Evolutionary conservation across 2,888 invertebrate species (phyloP), one percentile per base, ranked within the genome.

Genomic region (Tenthredo mesomela): DNA sequence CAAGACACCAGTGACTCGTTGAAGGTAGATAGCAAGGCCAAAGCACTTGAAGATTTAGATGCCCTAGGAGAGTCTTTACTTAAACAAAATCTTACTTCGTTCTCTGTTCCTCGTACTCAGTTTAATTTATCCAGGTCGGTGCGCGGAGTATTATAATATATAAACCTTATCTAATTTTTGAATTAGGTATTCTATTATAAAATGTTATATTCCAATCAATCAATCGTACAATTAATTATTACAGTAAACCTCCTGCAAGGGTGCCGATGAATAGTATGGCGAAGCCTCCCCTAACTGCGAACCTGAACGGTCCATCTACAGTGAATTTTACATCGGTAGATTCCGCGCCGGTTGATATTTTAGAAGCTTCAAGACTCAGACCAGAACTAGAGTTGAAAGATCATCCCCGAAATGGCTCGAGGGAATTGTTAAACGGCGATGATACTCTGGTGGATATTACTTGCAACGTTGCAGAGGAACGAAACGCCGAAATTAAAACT

Each of bases 1-100:
- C 90, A 90, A 87, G 54, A 84, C 33, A 70, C 86, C n/a, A 88
- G 82, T 75, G 85, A 86, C 29, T 65, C 88, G 12, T 86, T 87
- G 40, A 92, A 92, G 85, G 90, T 93, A 86, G 92, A 93, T 61
- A 92, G 92, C 86, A 94, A 94, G 90, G 89, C 93, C 37, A 95
- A 94, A 91, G 97, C 96, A 10, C 94, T 97, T 92, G 96, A 96
- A 90, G 97, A 97, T 90, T 93, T 97, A 86, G 97, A 98, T 92
- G 95, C 96, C 47, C 94, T 98, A n/a, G 96, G 98, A 54, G 96
- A 97, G 92, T 95, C 96, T 89, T 94, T 98, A 77, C 94, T 98
- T 84, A 96, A 97, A 90, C 95, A 96, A 91, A 96, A 96, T 86
- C 92, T 97, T 47, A 82, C 82, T 85, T 95, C 95, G 93, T 94